phyloP scores from a whole-genome alignment of 2,797 vertebrate species.

The Pristis pectinata region DNA sequence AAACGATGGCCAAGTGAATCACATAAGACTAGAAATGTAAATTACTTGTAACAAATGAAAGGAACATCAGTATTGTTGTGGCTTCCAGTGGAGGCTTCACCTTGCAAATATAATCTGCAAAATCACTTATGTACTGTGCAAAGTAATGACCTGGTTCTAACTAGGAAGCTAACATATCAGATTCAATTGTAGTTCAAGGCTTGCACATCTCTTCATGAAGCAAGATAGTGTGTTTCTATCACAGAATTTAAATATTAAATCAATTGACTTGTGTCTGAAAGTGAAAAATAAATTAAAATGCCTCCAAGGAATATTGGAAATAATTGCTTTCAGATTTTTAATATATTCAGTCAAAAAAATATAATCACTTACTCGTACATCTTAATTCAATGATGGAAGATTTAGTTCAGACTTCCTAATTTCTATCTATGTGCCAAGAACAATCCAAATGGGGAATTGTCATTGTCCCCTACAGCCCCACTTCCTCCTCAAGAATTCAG shows the following conservation, averaged over 20 bases:
- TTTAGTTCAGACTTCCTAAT: not conserved
- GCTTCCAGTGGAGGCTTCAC: not conserved
- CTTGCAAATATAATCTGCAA: not conserved
- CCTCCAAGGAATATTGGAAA: not conserved
- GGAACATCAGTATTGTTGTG: not conserved
- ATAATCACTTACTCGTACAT: not conserved
- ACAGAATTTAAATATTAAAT: constrained; percentile 17
- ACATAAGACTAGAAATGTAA: not conserved
- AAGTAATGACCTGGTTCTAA: not conserved
- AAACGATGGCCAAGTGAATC: not conserved
- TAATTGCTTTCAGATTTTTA: constrained; percentile 7
- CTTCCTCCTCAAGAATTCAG: not conserved
- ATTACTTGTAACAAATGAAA: constrained; percentile 20
- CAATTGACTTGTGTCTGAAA: not conserved
- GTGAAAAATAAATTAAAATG: not conserved
- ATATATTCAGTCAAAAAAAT: not conserved
- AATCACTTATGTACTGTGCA: not conserved
- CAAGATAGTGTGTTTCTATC: not conserved
- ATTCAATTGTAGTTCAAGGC: not conserved
- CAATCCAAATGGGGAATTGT: not conserved
- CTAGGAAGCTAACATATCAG: not conserved
- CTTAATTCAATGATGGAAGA: not conserved
- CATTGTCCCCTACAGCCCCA: not conserved
- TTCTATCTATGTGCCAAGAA: not conserved
- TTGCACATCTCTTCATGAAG: constrained; percentile 1